A percentile compares a stretch with the other conserved stretches of the same genome.
phyloP scores from a whole-genome alignment of 2,797 vertebrate species.

The Carcharodon carcharias region DNA sequence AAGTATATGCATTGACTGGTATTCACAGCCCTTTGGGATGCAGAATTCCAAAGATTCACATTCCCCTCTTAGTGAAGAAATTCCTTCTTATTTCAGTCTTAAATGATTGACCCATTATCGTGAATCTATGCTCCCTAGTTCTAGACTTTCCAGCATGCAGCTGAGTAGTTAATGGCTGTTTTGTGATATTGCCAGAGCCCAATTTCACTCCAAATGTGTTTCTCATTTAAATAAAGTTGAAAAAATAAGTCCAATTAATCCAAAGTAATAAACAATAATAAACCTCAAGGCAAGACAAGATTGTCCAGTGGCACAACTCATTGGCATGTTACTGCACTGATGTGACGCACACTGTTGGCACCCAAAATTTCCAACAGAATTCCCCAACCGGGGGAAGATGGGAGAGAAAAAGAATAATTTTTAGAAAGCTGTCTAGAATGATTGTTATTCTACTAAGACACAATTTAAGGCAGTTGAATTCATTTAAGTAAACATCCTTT shows the following conservation, averaged over 20 bases:
- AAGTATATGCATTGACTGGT: background rate
- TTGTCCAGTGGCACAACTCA: background rate
- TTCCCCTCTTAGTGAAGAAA: background rate
- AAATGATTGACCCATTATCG: background rate
- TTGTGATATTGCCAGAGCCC: background rate
- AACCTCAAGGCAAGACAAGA: background rate
- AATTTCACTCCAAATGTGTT: background rate
- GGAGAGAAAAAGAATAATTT: background rate
- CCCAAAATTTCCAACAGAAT: background rate
- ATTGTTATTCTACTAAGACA: background rate
- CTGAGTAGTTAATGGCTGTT: background rate
- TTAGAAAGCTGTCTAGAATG: background rate
- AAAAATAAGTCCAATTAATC: background rate
- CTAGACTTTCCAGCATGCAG: background rate
- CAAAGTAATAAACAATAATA: background rate
- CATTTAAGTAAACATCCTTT: slow-evolving; percentile 3
- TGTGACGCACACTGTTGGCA: background rate
- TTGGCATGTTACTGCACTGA: background rate
- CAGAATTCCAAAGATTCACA: background rate
- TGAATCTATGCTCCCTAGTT: background rate
- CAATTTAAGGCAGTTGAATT: slow-evolving; percentile 26
- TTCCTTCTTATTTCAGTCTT: background rate
- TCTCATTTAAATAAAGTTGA: background rate
- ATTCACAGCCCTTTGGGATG: background rate
- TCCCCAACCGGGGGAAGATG: background rate